phyloP scores from a whole-genome alignment of 2,888 invertebrate genomes.

The Plutella xylostella region DNA sequence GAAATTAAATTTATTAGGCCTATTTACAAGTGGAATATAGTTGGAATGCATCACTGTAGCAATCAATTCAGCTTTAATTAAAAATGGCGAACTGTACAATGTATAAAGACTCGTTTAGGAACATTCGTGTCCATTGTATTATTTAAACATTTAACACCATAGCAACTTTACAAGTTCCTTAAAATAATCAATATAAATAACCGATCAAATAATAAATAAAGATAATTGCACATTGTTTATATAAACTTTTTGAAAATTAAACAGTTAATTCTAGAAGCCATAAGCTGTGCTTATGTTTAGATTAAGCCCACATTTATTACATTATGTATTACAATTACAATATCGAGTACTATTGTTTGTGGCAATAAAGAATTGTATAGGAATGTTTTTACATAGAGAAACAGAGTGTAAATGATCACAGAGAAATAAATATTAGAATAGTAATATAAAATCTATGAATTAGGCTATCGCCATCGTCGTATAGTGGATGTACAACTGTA shows the following conservation, averaged over 20 bases:
- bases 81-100: slow-evolving; percentile 30
- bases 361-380: neutral
- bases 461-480: neutral
- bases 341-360: neutral
- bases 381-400: neutral
- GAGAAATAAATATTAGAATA: slow-evolving; percentile 1
- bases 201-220: slow-evolving; percentile 60
- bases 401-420: slow-evolving; percentile 3
- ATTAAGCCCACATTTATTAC: slow-evolving; percentile 24
- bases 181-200: slow-evolving; percentile 62
- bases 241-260: slow-evolving; percentile 56
- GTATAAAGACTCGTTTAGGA: slow-evolving; percentile 50
- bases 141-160: slow-evolving; percentile 34
- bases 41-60: slow-evolving; percentile 63
- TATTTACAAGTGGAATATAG: slow-evolving; percentile 67
- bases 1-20: slow-evolving; percentile 48
- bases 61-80: slow-evolving; percentile 46
- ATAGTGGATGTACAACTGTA: neutral
- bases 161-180: slow-evolving; percentile 50
- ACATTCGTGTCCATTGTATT: slow-evolving; percentile 45
- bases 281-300: slow-evolving; percentile 48
- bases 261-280: slow-evolving; percentile 19
- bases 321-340: neutral
- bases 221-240: slow-evolving; percentile 51
- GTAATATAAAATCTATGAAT: neutral